Conservation (phyloP, 2,797 vertebrate genomes). For the Phoxinus dragarum region DNA sequence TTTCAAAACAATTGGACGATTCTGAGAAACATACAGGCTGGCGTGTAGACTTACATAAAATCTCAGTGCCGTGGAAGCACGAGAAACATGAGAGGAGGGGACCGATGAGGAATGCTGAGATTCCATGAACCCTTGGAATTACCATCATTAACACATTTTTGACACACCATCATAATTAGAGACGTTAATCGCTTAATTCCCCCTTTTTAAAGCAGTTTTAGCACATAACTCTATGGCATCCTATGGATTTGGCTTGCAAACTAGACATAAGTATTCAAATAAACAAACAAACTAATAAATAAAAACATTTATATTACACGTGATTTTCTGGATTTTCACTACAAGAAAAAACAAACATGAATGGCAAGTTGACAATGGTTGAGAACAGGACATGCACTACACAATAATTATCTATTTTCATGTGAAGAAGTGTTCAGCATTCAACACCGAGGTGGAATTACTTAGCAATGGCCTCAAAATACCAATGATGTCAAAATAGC, state of each 20-base stretch:
- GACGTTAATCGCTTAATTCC: not conserved
- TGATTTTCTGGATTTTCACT: not conserved
- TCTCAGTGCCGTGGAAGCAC: not conserved
- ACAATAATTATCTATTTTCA: not conserved
- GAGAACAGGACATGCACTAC: not conserved
- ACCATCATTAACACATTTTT: constrained; percentile 35
- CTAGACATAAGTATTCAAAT: not conserved
- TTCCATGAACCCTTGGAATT: constrained; percentile 31
- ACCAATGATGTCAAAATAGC: constrained; percentile 31
- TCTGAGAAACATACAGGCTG: not conserved
- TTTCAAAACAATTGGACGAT: not conserved
- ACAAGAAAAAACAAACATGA: not conserved
- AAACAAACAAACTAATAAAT: not conserved
- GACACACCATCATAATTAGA: constrained; percentile 31
- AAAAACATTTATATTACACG: not conserved
- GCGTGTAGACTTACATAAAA: not conserved
- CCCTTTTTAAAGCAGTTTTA: constrained; percentile 4
- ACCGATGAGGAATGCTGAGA: not conserved
- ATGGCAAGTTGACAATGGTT: not conserved
- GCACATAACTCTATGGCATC: not conserved
- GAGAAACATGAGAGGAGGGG: constrained; percentile 20
- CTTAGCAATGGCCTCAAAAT: constrained; percentile 33
- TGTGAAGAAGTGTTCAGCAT: constrained; percentile 7
- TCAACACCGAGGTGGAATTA: constrained; percentile 3
- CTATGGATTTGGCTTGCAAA: not conserved